Conservation (phyloP, 2,113 vertebrate species). For the Nothocercus julius region DNA sequence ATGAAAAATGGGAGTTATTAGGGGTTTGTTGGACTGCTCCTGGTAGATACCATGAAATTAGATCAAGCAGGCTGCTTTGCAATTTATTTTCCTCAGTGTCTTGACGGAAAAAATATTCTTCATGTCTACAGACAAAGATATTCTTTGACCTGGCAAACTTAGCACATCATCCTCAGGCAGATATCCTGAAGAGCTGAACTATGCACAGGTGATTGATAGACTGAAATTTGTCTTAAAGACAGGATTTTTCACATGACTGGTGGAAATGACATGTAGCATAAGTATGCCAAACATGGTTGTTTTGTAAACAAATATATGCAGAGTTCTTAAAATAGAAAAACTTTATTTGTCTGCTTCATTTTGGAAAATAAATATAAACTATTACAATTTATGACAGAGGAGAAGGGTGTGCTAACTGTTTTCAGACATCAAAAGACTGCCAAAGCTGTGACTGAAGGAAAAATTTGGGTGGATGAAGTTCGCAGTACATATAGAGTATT, state of each 20-base stretch:
- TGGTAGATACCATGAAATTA: conserved; percentile 56
- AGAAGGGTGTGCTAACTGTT: neutral
- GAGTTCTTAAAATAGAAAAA: neutral
- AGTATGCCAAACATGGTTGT: neutral
- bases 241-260: neutral
- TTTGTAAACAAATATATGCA: neutral
- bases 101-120: neutral
- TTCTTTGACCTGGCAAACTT: neutral
- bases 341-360: neutral
- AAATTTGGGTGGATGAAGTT: neutral
- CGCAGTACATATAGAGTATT: neutral
- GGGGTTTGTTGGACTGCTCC: conserved; percentile 12
- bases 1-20: conserved; percentile 66
- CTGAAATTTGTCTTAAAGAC: neutral
- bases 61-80: conserved; percentile 35
- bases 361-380: neutral
- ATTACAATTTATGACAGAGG: neutral
- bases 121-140: neutral
- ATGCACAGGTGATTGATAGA: neutral
- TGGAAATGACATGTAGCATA: neutral
- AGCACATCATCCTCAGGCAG: neutral
- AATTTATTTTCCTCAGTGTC: conserved; percentile 18
- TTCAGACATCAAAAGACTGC: neutral
- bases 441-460: neutral
- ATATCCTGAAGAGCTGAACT: neutral